Evolutionary conservation across 1,140 invertebrate genomes (phyloP), one percentile per base, ranked within the genome.

Genomic region (Hylyphantes graminicola): DNA sequence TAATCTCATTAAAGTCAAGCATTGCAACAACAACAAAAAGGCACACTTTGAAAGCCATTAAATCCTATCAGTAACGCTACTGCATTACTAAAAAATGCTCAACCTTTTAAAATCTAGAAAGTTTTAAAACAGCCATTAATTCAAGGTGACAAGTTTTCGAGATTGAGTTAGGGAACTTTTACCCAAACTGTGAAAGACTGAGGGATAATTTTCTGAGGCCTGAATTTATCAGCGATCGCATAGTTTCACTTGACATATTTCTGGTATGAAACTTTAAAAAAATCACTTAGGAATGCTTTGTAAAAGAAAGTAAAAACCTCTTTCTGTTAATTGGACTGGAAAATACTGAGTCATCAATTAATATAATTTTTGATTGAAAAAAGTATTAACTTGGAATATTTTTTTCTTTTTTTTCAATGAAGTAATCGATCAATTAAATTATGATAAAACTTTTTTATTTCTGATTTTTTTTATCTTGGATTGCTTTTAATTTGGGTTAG

Each of bases 101-200:
- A 48, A n/a, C 63, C 17, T 65, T 13, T 50, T 65, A 35, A 15
- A n/a, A 8, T 13, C 51, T 50, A 50, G 21, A 19, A 21, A 54
- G 11, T 78, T 65, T 35, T 35, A 78, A 78, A 54, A 19, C 57
- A 54, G 50, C 65, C 15, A 19, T 48, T 78, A 78, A 78, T 78
- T 65, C 50, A 67, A 67, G 53, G 67, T 78, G 75, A 78, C 75
- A 50, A 64, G n/a, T 76, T 63, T 74, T 17, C 15, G 35, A 59
- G 72, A 55, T 74, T 21, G 53, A 74, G 15, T 59, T 35, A 74
- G 57, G 53, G 13, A 53, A 53, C 67, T 53, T 8, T 35, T 51
- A 17, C n/a, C 67, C 15, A 53, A 17, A 70, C 51, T 53, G 19
- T 70, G 11, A 70, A 35, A 35, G 35, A 35, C 35, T 35, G 35